A percentile compares a stretch with the other conserved stretches of the same genome.
These are phyloP conservation scores for Ophion ventricosus DNA, from an alignment of 2,888 invertebrate genomes.

Conservation along the genomic window DNA sequence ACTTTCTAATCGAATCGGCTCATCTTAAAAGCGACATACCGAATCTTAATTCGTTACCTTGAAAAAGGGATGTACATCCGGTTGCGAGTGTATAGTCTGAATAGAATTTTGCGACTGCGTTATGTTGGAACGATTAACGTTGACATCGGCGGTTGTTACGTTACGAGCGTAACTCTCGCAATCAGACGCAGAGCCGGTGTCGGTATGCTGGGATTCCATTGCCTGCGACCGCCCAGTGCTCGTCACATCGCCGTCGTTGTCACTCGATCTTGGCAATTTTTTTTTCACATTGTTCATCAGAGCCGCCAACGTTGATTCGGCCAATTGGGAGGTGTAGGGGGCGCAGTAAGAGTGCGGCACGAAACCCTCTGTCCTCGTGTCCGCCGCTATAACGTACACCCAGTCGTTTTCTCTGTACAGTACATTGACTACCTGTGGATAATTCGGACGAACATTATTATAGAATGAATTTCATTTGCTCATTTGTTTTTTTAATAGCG, in stretches of 20 bases:
- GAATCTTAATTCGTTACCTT: constrained; percentile 81
- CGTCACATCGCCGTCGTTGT: constrained; percentile 76
- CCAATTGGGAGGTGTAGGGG: constrained; percentile 91
- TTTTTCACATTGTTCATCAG: constrained; percentile 89
- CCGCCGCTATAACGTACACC: constrained; percentile 97
- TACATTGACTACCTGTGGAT: constrained; percentile 91
- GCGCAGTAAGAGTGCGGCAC: constrained; percentile 97
- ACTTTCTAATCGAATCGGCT: background rate
- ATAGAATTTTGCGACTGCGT: constrained; percentile 84
- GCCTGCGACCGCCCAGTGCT: constrained; percentile 75
- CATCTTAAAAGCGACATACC: background rate
- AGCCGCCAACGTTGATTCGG: constrained; percentile 87
- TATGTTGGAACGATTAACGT: constrained; percentile 81
- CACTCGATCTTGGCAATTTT: constrained; percentile 89
- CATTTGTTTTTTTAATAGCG: background rate
- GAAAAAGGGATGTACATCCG: constrained; percentile 86
- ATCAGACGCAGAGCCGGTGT: constrained; percentile 85
- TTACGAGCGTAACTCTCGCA: constrained; percentile 87
- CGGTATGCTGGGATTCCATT: constrained; percentile 79
- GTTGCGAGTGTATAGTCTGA: constrained; percentile 84
- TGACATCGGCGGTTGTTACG: constrained; percentile 82
- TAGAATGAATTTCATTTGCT: background rate
- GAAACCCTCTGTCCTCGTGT: constrained; percentile 95
- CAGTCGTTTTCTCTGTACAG: constrained; percentile 98
- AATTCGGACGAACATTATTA: constrained; percentile 1